These are phyloP conservation scores for Tupaia chinensis DNA, from an alignment of 2,113 vertebrate genomes.

Conservation along the genomic window DNA sequence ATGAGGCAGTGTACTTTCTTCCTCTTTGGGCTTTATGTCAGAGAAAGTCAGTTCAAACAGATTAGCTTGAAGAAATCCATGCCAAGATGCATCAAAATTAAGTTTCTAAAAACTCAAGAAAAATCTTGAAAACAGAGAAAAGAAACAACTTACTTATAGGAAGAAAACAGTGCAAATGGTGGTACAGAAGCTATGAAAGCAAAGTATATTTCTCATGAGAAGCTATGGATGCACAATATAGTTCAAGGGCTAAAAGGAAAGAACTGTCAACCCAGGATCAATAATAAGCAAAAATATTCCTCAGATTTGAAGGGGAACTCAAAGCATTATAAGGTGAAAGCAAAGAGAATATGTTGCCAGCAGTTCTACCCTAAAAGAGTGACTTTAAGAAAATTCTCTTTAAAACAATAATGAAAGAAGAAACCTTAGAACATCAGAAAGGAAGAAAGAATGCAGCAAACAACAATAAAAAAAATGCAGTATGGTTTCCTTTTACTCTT, in stretches of 20 bases:
- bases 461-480: neutral
- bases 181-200: neutral
- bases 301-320: neutral
- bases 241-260: neutral
- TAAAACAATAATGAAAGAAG: neutral
- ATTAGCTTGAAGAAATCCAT: neutral
- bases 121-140: conserved; percentile 3
- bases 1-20: neutral
- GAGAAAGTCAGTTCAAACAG: neutral
- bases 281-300: neutral
- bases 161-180: neutral
- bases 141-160: neutral
- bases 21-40: neutral
- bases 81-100: neutral
- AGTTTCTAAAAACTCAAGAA: neutral
- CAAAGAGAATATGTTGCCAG: neutral
- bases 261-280: neutral
- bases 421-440: neutral
- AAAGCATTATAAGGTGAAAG: neutral
- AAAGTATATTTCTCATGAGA: neutral
- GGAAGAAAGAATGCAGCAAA: neutral
- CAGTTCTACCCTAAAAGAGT: neutral
- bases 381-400: neutral
- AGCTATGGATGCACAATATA: neutral
- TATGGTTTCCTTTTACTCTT: neutral